Base-by-base conservation (phyloP, 2,797 vertebrate species). In the Sylvia borin region DNA sequence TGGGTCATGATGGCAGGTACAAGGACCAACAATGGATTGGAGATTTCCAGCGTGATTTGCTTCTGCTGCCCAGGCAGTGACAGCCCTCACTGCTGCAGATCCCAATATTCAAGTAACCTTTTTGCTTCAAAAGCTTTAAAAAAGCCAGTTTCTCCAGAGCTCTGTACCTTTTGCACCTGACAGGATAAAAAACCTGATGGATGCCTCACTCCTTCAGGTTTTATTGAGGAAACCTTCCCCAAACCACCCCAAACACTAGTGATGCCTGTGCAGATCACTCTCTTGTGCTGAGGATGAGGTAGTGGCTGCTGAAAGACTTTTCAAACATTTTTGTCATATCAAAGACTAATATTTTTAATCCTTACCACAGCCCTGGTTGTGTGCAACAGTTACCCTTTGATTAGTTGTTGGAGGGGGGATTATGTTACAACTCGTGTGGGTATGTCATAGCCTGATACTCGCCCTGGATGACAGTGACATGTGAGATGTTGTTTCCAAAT, bases 121-220 rank as follows among this genome's bases (percentile, higher is more conserved):
- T 86, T 87, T 40, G 10, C 24, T 91, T 20, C 4, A 40, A 62
- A 64, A 19, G 7, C 50, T 82, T 42, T 2, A 21, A 66, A 42
- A 84, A 73, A 74, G 16, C 8, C 11, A 11, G 0, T 81, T 87
- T 75, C 25, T 48, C 34, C 21, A 24, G 27, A 58, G 17, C 27
- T 82, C 50, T 34, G 8, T 40, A 38, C 7, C n/a, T 65, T 85
- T 86, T 78, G 36, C 21, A 34, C 10, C 13, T 62, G 51, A 14
- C 13, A 25, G 0, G 0, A 24, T 2, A 29, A 42, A 71, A 84
- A 72, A 55, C 47, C 60, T 38, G 40, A 40, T 0, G 1, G 4
- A 7, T 80, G 10, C 73, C 48, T 77, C 31, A 25, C 1, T 57
- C 18, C 51, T 5, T 51, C 7, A 5, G 27, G 18, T 78, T 86